Evolutionary conservation across 2,797 vertebrate genomes (phyloP).

Genomic region (Delichon dasypus): DNA sequence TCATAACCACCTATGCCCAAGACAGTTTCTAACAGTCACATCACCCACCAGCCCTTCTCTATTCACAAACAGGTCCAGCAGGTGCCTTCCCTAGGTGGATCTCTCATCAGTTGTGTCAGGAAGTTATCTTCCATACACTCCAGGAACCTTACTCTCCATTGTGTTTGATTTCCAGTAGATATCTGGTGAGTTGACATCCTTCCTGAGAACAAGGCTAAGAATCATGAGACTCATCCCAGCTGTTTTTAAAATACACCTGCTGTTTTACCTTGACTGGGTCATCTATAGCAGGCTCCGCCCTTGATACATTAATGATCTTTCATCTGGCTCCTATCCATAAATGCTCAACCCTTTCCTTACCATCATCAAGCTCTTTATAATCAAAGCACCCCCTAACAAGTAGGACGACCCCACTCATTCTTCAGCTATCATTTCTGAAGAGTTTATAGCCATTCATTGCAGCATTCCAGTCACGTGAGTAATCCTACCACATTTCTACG

Average conservation of each 20-base stretch:
- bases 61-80: neutral
- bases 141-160: too few relatives aligned
- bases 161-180: neutral
- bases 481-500: neutral
- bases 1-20: too few relatives aligned
- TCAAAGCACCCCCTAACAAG: neutral
- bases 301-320: neutral
- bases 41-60: neutral
- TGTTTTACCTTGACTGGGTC: neutral
- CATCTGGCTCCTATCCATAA: neutral
- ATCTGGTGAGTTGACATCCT: neutral
- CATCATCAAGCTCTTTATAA: neutral
- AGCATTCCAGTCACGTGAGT: neutral
- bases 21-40: neutral
- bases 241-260: neutral
- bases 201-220: neutral
- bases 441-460: neutral
- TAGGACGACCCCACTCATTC: fast-evolving
- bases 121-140: neutral
- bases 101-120: neutral
- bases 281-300: neutral
- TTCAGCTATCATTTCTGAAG: neutral
- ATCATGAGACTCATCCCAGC: neutral
- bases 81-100: too few relatives aligned
- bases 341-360: neutral